Conservation (phyloP, 2,113 vertebrate genomes). For the Calyptommatus sinebrachiatus region DNA sequence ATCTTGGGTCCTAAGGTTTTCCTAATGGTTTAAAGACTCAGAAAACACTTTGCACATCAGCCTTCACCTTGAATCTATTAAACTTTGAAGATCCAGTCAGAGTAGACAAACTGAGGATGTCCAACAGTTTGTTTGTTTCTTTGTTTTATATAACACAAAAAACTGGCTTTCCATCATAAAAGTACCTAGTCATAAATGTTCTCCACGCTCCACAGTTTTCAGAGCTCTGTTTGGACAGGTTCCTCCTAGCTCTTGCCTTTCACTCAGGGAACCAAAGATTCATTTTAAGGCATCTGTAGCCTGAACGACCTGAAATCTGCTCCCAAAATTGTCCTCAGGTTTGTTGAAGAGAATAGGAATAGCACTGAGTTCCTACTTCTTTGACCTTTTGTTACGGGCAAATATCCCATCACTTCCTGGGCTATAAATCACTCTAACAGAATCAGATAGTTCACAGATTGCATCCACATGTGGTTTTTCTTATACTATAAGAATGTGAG, state of each 20-base stretch:
- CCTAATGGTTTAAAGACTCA: not conserved
- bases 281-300: not conserved
- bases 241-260: not conserved
- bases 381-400: not conserved
- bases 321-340: not conserved
- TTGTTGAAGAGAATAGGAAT: not conserved
- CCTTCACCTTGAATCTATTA: not conserved
- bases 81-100: not conserved
- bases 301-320: not conserved
- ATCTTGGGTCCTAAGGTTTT: not conserved
- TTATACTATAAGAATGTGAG: no score
- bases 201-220: not conserved
- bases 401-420: not conserved
- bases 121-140: not conserved
- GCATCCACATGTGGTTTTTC: no score
- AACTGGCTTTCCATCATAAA: not conserved
- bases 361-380: not conserved
- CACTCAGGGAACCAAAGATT: conserved; percentile 18
- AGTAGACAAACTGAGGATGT: not conserved
- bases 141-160: not conserved
- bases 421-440: not conserved
- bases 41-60: not conserved
- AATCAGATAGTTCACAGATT: not conserved
- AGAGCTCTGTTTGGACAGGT: no score
- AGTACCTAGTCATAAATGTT: not conserved